Evolutionary conservation across 1,140 invertebrate species (phyloP).

Genomic region (Gonatopus flavifemur): DNA sequence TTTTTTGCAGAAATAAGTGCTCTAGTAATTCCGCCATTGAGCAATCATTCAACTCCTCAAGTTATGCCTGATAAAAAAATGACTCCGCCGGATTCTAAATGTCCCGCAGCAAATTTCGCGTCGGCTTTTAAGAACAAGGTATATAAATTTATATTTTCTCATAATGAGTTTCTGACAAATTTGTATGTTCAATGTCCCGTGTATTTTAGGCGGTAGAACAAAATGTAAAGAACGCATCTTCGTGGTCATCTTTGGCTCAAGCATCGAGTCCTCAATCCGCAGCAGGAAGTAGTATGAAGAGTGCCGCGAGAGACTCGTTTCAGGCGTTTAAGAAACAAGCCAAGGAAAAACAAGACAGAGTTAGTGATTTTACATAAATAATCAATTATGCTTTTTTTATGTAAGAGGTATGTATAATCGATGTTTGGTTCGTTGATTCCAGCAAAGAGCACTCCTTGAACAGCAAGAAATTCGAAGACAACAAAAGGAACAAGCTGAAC

Average conservation of each 20-base stretch:
- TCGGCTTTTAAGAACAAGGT: conserved; percentile 69
- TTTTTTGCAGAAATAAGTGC: conserved; percentile 54
- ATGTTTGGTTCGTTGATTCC: conserved; percentile 14
- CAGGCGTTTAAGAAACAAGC: conserved; percentile 92
- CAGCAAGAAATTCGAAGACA: conserved; percentile 74
- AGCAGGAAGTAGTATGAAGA: conserved; percentile 64
- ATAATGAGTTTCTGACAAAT: neutral
- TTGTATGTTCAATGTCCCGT: neutral
- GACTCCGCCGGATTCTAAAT: conserved; percentile 58
- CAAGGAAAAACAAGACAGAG: conserved; percentile 89
- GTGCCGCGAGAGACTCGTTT: conserved; percentile 66
- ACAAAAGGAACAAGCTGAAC: conserved; percentile 83
- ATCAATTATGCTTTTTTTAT: no score
- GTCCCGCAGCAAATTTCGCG: conserved; percentile 62
- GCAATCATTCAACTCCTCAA: conserved; percentile 47
- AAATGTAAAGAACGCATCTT: conserved; percentile 85
- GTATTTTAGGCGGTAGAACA: conserved; percentile 59
- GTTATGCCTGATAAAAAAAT: conserved; percentile 49
- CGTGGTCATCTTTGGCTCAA: conserved; percentile 89
- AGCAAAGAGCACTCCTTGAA: conserved; percentile 80
- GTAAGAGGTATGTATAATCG: neutral
- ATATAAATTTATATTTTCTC: conserved; percentile 19
- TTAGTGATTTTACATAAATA: conserved; percentile 38
- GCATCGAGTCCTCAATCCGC: conserved; percentile 69
- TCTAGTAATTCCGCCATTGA: conserved; percentile 47